Evolutionary conservation across 2,888 invertebrate species (phyloP).

Genomic region (Lampropteryx suffumata): DNA sequence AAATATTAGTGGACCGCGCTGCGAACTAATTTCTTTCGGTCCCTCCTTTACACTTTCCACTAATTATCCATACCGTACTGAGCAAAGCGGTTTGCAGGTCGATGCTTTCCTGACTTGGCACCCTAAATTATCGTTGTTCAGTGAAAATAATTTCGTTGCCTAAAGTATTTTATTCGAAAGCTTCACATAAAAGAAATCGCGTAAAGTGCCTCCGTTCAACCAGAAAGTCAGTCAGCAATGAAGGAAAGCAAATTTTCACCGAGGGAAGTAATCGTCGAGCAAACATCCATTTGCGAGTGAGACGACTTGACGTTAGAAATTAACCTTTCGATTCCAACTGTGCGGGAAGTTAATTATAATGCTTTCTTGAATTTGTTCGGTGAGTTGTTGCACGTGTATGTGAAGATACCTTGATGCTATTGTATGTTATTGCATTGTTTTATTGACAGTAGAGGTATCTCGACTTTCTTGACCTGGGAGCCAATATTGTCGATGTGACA

Average conservation of each 20-base stretch:
- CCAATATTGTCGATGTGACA: constrained; percentile 21
- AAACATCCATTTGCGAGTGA: constrained; percentile 33
- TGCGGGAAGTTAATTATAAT: constrained; percentile 24
- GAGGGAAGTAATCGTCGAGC: constrained; percentile 35
- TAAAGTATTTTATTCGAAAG: constrained; percentile 28
- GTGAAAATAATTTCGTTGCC: constrained; percentile 27
- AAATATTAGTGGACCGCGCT: constrained; percentile 40
- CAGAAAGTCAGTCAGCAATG: constrained; percentile 40
- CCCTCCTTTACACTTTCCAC: constrained; percentile 48
- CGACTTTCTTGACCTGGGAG: constrained; percentile 25
- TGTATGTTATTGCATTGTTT: constrained; percentile 31
- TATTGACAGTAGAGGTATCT: constrained; percentile 33
- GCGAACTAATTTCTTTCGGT: constrained; percentile 47
- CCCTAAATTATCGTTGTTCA: constrained; percentile 41
- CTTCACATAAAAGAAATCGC: constrained; percentile 26
- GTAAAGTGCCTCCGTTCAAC: constrained; percentile 33
- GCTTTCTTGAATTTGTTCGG: constrained; percentile 29
- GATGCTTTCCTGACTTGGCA: constrained; percentile 44
- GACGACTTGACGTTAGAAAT: constrained; percentile 35
- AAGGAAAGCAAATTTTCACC: constrained; percentile 55
- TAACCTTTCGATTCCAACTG: constrained; percentile 33
- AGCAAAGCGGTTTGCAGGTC: constrained; percentile 59
- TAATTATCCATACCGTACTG: constrained; percentile 56
- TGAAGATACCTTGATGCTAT: constrained; percentile 25
- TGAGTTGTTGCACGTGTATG: constrained; percentile 17